These are phyloP conservation scores for Brenthis ino DNA, from an alignment of 2,888 invertebrate genomes.

Conservation along the genomic window DNA sequence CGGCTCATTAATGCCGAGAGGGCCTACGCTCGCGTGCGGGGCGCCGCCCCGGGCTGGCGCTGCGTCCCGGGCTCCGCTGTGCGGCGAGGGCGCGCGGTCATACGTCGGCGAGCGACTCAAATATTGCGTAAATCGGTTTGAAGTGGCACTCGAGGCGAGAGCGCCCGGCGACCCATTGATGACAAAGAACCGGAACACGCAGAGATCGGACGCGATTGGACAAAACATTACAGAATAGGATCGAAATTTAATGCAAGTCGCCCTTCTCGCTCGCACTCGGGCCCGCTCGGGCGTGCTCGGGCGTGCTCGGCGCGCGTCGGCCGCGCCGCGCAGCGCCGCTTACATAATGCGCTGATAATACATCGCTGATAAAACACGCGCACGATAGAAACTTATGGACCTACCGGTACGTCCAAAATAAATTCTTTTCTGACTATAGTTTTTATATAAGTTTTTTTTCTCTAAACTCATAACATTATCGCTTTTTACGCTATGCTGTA, in stretches of 20 bases:
- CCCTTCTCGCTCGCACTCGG: conserved; percentile 56
- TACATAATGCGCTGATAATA: conserved; percentile 79
- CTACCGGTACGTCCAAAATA: conserved; percentile 38
- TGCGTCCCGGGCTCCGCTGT: conserved; percentile 38
- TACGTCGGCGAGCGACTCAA: conserved; percentile 50
- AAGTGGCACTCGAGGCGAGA: conserved; percentile 59
- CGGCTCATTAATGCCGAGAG: conserved; percentile 69
- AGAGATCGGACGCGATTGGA: conserved; percentile 84
- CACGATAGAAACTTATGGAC: conserved; percentile 56
- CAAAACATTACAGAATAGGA: conserved; percentile 76
- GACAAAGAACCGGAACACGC: conserved; percentile 86
- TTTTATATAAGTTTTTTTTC: no score
- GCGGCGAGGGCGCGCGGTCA: conserved; percentile 36
- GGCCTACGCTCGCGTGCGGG: conserved; percentile 55
- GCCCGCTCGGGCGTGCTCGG: conserved; percentile 26
- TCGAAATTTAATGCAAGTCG: conserved; percentile 77
- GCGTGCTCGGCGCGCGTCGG: not conserved
- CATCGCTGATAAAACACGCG: conserved; percentile 78
- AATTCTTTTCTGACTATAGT: no score
- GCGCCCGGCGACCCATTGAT: conserved; percentile 86
- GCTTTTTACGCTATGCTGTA: no score
- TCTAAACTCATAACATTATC: no score
- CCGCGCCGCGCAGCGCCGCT: conserved; percentile 50
- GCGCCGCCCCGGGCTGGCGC: conserved; percentile 54
- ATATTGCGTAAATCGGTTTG: conserved; percentile 62